Evolutionary conservation across 2,888 invertebrate species (phyloP), one percentile per base, ranked within the genome.

Genomic region (Tuta absoluta): DNA sequence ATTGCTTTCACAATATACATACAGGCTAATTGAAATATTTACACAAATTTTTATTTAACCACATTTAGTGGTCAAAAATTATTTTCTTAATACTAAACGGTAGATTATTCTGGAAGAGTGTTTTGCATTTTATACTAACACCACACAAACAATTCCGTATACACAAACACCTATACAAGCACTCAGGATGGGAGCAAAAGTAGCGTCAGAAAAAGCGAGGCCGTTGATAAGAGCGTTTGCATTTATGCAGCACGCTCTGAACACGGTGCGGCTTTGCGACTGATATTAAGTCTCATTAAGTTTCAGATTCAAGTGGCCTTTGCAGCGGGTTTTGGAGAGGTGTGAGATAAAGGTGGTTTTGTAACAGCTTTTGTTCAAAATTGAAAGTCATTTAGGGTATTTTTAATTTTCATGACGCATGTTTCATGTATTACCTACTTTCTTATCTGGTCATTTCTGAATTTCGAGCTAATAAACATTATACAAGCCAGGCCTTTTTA

Each of bases 271-370:
- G 28, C 61, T 61, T 48, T 48, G 61, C 19, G 33, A 28, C 49
- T 49, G 61, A 49, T 61, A 61, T 48, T 60, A 61, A 61, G 33
- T 21, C 61, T 61, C 48, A 61, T 61, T 61, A 61, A 48, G 37
- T 61, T 61, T 17, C 38, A 19, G 14, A 59, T 38, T 57, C 56
- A 28, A 57, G 56, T 33, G 8, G 56, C 12, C 2, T 33, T 33
- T 11, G 53, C 53, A 23, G 17, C 33, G 56, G 33, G 7, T 28
- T 56, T 57, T 28, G 33, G 14, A 21, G 56, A n/a, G 24, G 56
- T 57, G 56, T 17, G 51, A 53, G 51, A 24, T 53, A 53, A 5
- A 53, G 51, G 24, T 23, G 51, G 7, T 24, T 53, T 51, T 51
- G 49, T 51, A 51, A 51, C 4, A 5, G 21, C 10, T 19, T 17